Base-by-base conservation (phyloP, 2,888 invertebrate species). In the Chaitophorus viminalis region DNA sequence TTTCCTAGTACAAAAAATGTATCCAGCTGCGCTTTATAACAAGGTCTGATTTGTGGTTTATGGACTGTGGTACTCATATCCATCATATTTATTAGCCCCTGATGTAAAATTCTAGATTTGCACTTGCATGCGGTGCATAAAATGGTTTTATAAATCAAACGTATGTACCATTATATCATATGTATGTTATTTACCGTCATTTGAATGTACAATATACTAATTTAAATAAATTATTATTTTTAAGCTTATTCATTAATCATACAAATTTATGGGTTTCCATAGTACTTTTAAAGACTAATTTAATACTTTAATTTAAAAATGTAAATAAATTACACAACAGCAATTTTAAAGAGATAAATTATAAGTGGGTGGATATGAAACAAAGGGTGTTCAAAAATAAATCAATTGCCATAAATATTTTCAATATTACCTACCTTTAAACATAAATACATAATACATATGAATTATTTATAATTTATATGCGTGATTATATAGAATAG, bases 151-250 rank as follows among this genome's bases (percentile, higher is more conserved):
- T 76, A 76, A 75, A 76, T 76, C 46, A 76, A 46, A 76, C 46
- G 60, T 46, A 46, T 29, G 0, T 29, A 46, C n/a, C 21, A 25
- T 60, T 5, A 21, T 54, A 54, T 9, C 8, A 9, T 46, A 21
- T 76, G 25, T 29, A 29, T n/a, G 39, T 76, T 46, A 76, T 46
- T 76, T 39, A 21, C 39, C 76, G 18, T 76, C 46, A 18, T 46
- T 46, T 46, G 29, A 76, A 76, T 76, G 8, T 46, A 6, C 46
- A 46, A 76, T 46, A 46, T 46, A 46, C 21, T 76, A 76, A 76
- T 76, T 46, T 29, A 76, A 76, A 46, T 76, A 46, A 76, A 76
- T 76, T 39, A 29, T 76, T 46, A 76, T 76, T 46, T 76, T 46
- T 29, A 76, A 46, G 76, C 46, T 29, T 76, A 18, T 75, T 46